Evolutionary conservation across 2,888 invertebrate genomes (phyloP).

Genomic region (Erynnis tages): DNA sequence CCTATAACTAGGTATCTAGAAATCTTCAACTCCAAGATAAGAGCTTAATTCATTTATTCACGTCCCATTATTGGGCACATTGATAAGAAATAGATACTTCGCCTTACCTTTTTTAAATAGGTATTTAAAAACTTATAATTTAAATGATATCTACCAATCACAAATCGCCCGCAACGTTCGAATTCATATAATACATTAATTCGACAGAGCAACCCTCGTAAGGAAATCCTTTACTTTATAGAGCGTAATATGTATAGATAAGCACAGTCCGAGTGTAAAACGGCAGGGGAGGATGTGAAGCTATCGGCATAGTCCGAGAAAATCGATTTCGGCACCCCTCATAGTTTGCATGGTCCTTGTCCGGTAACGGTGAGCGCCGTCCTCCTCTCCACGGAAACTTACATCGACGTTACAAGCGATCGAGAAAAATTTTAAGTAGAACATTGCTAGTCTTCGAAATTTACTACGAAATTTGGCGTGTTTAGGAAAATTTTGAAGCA

Average conservation of each 20-base stretch:
- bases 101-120: no score
- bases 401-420: not conserved
- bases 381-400: slow-evolving; percentile 15
- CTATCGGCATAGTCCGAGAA: slow-evolving; percentile 77
- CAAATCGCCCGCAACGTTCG: not conserved
- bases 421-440: not conserved
- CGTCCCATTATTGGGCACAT: no score
- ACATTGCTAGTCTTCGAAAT: not conserved
- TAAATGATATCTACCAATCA: not conserved
- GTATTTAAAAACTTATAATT: no score
- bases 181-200: slow-evolving; percentile 22
- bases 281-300: slow-evolving; percentile 49
- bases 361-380: slow-evolving; percentile 41
- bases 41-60: no score
- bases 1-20: no score
- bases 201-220: slow-evolving; percentile 18
- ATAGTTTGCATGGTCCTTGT: slow-evolving; percentile 77
- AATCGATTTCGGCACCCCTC: slow-evolving; percentile 75
- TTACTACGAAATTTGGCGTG: slow-evolving; percentile 7
- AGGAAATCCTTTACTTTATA: slow-evolving; percentile 26
- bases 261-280: slow-evolving; percentile 53
- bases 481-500: slow-evolving; percentile 47
- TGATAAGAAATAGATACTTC: no score
- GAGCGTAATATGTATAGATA: slow-evolving; percentile 27
- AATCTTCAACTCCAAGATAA: no score